Evolutionary conservation across 2,113 vertebrate genomes (phyloP), one percentile per base, ranked within the genome.

Genomic region (Mesoclemmys tuberculata): DNA sequence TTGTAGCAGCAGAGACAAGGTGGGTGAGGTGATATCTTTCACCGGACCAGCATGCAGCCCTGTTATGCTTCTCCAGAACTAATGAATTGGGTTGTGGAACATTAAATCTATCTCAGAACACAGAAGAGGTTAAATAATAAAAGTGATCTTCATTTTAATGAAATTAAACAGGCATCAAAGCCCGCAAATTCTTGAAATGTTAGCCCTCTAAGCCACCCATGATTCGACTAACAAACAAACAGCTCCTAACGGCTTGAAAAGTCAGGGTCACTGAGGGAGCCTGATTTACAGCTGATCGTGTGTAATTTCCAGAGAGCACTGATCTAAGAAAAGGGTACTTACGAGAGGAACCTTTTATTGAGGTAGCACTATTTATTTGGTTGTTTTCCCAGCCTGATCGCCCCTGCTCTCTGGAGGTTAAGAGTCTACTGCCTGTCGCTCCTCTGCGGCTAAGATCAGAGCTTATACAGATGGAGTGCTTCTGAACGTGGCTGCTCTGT

Each of bases 31-130:
- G 64, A 38, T 71, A n/a, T 18, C 64, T 71, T 38, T 71, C 35
- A n/a, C 5, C 16, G 14, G 77, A 27, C 12, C 14, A 44, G 84
- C 78, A 64, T 85, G 41, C 41, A 79, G 81, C 80, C 41, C 27
- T 22, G 16, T 64, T 80, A 41, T 3, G 1, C 52, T 85, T 87
- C 85, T 89, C 58, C 90, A 56, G 88, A 83, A 82, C 75, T 51
- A 88, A 91, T 46, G 82, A 79, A 92, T 82, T 92, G 82, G 74
- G 51, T 56, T 91, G 58, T 89, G 88, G 79, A 74, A 86, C 46
- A 31, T 90, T 84, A 82, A 81, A 92, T 89, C 91, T 87, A 35
- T 54, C 41, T 80, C 75, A 46, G 79, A 86, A 92, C 19, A 35
- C 83, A 75, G 18, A 80, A 55, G 55, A 55, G 80, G 52, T 90